phyloP scores from a whole-genome alignment of 2,888 invertebrate species.

The Liodrosophila aerea region DNA sequence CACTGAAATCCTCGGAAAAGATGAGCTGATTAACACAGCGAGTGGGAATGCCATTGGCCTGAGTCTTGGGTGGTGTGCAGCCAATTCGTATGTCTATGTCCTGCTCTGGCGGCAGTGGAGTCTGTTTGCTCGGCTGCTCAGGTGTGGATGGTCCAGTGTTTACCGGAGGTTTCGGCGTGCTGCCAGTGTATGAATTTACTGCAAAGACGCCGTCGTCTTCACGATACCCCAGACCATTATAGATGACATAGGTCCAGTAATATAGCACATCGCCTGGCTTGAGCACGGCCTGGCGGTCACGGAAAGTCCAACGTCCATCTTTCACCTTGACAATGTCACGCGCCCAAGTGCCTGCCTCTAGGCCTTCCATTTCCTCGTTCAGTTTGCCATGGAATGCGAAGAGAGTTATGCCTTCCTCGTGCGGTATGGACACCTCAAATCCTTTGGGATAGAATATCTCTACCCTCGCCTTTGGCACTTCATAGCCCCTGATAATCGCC shows the following conservation, averaged over 20 bases:
- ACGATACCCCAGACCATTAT: constrained; percentile 87
- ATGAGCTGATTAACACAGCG: constrained; percentile 73
- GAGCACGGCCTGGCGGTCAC: constrained; percentile 84
- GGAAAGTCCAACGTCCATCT: constrained; percentile 87
- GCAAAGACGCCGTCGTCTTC: constrained; percentile 82
- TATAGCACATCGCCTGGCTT: constrained; percentile 87
- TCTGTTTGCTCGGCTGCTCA: too few species aligned
- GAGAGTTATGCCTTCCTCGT: constrained; percentile 86
- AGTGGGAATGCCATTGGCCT: constrained; percentile 55
- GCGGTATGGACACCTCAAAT: constrained; percentile 84
- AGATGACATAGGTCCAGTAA: constrained; percentile 90
- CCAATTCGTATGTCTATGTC: constrained; percentile 41
- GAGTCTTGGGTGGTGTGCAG: constrained; percentile 51
- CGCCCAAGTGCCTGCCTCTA: constrained; percentile 87
- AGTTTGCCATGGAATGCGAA: constrained; percentile 90
- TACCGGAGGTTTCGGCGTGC: not conserved
- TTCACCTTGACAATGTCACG: constrained; percentile 86
- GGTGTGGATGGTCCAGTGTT: too few species aligned
- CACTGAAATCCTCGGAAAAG: constrained; percentile 78
- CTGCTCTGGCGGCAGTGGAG: not conserved
- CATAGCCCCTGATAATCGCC: constrained; percentile 65
- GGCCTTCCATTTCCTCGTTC: constrained; percentile 87
- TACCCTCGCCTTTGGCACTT: constrained; percentile 83
- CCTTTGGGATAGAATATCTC: constrained; percentile 84
- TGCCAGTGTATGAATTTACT: constrained; percentile 58